These are phyloP conservation scores for Thunnus maccoyii DNA, from an alignment of 2,113 vertebrate genomes.

Conservation along the genomic window DNA sequence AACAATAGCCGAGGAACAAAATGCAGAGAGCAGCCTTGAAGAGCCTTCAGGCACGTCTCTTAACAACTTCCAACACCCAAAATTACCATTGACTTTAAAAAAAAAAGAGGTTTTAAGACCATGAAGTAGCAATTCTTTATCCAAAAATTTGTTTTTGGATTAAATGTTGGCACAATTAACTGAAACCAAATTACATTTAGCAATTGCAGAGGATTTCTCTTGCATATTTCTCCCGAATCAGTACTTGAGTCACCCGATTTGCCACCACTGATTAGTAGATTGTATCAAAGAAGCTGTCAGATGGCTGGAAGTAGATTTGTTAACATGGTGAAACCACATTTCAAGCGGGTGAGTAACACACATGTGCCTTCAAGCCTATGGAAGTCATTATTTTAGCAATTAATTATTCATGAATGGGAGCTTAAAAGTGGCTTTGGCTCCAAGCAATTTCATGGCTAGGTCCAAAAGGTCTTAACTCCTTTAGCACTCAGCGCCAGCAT, in stretches of 20 bases:
- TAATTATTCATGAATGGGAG: constrained; percentile 63
- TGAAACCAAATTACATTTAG: neutral
- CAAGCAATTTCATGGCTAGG: constrained; percentile 30
- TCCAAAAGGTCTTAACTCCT: constrained; percentile 44
- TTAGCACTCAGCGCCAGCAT: constrained; percentile 8
- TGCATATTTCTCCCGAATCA: constrained; percentile 13
- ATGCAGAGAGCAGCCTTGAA: neutral
- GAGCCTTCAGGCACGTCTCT: neutral
- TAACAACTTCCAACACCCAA: neutral
- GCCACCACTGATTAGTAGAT: constrained; percentile 22
- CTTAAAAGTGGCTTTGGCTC: constrained; percentile 53
- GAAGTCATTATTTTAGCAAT: constrained; percentile 64
- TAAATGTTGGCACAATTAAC: neutral
- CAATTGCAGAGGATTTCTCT: neutral
- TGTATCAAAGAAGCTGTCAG: constrained; percentile 39
- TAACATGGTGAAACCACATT: constrained; percentile 22
- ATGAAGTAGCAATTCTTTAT: neutral
- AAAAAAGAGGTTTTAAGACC: neutral
- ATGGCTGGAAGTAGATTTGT: constrained; percentile 39
- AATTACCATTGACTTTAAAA: neutral
- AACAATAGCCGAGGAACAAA: neutral
- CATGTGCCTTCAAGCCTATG: constrained; percentile 35
- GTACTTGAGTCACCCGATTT: constrained; percentile 22
- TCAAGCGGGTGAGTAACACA: constrained; percentile 35
- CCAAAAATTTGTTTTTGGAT: neutral